Conservation (phyloP, 2,797 vertebrate species). For the Girardinus metallicus region DNA sequence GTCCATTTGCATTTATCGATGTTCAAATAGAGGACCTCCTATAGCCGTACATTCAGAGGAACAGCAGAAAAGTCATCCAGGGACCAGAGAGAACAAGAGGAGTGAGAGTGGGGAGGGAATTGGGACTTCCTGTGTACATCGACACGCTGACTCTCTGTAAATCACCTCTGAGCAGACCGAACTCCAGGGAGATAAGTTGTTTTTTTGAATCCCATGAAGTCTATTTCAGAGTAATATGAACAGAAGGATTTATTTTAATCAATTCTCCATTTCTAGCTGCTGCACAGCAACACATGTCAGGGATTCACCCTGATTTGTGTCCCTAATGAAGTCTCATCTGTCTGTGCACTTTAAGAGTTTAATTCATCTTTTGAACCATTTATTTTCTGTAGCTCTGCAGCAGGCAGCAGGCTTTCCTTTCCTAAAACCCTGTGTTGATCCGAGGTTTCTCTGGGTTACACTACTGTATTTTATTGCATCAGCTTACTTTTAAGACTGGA, state of each 20-base stretch:
- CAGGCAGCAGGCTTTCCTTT: slow-evolving; percentile 34
- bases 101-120: slow-evolving; percentile 65
- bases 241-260: not conserved
- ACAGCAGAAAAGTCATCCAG: slow-evolving; percentile 36
- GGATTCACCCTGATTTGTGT: slow-evolving; percentile 31
- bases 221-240: not conserved
- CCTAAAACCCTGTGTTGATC: slow-evolving; percentile 25
- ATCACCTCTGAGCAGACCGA: slow-evolving; percentile 40
- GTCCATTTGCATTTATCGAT: slow-evolving; percentile 38
- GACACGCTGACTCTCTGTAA: slow-evolving; percentile 43
- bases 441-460: slow-evolving; percentile 34
- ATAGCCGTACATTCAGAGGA: slow-evolving; percentile 16
- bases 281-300: slow-evolving; percentile 16
- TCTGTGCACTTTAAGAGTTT: slow-evolving; percentile 31
- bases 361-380: slow-evolving; percentile 46
- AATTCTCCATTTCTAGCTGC: slow-evolving; percentile 8
- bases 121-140: slow-evolving; percentile 67
- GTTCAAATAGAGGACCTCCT: slow-evolving; percentile 47
- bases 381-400: slow-evolving; percentile 47
- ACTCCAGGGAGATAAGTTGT: not conserved
- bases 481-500: slow-evolving; percentile 12
- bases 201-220: not conserved
- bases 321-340: slow-evolving; percentile 48
- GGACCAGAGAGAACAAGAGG: slow-evolving; percentile 54
- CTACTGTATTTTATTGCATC: slow-evolving; percentile 16